A percentile compares a stretch with the other conserved stretches of the same genome.
phyloP scores from a whole-genome alignment of 2,113 vertebrate species.

The Naja naja region DNA sequence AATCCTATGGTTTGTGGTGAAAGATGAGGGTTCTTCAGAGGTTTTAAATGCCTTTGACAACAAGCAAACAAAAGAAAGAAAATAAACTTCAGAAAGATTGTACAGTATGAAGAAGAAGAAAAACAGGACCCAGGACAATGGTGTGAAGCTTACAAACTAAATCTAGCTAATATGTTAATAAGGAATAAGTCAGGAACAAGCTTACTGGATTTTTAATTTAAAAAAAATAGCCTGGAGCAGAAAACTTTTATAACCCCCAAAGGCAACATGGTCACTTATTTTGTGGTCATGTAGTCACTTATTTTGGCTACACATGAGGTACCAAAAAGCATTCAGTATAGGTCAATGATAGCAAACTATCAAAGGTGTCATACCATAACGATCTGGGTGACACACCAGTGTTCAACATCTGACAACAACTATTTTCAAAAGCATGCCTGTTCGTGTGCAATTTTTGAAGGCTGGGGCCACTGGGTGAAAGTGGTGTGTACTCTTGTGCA shows the following conservation, averaged over 20 bases:
- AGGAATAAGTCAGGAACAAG: slow-evolving; percentile 45
- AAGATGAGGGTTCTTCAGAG: background rate
- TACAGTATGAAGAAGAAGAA: slow-evolving; percentile 10
- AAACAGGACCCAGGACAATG: background rate
- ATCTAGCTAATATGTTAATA: slow-evolving; percentile 33
- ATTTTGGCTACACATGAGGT: background rate
- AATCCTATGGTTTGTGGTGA: background rate
- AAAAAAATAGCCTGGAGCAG: slow-evolving; percentile 51
- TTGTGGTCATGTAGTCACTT: background rate
- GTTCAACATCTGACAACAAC: background rate
- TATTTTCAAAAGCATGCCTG: background rate
- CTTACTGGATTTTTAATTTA: slow-evolving; percentile 25
- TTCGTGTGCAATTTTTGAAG: background rate
- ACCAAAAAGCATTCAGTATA: background rate
- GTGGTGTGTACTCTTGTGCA: background rate
- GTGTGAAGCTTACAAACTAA: background rate
- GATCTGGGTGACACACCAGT: background rate
- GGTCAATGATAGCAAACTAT: background rate
- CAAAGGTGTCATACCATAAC: background rate
- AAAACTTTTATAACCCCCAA: slow-evolving; percentile 20
- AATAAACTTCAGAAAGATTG: slow-evolving; percentile 1
- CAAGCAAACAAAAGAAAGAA: background rate
- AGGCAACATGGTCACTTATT: background rate
- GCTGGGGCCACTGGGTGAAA: background rate
- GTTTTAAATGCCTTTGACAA: background rate